A percentile compares a stretch with the other conserved stretches of the same genome.
Conservation (phyloP, 2,888 invertebrate species). For the Ceratothoa steindachneri region DNA sequence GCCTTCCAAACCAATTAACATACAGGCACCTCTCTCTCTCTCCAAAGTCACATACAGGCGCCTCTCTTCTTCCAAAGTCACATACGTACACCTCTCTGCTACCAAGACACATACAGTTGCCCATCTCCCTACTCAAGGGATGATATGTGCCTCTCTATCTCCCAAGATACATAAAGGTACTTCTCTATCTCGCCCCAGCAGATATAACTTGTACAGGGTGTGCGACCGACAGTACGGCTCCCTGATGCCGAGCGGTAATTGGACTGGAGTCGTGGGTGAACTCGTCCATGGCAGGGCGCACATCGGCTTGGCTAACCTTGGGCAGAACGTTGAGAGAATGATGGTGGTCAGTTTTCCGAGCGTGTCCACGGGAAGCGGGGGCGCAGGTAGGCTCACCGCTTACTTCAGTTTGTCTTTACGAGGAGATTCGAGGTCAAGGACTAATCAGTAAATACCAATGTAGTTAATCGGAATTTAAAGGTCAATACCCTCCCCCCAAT, state of each 20-base stretch:
- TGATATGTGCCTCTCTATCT: no score
- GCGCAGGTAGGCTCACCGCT: conserved; percentile 24
- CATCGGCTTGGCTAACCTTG: conserved; percentile 37
- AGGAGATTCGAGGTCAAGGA: background rate
- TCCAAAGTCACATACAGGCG: no score
- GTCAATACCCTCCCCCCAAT: no score
- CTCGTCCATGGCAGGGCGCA: conserved; percentile 32
- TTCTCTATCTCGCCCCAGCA: no score
- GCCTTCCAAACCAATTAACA: no score
- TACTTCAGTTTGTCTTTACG: no score
- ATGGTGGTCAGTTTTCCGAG: conserved; percentile 28
- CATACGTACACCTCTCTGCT: no score
- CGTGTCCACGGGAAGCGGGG: conserved; percentile 36
- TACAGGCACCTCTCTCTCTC: no score
- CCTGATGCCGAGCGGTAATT: conserved; percentile 11
- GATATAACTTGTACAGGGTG: conserved; percentile 33
- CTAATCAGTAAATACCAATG: background rate
- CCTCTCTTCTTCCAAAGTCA: no score
- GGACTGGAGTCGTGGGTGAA: conserved; percentile 41
- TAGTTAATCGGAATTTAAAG: background rate
- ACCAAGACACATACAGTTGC: no score
- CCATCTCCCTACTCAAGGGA: no score
- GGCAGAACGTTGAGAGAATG: conserved; percentile 23
- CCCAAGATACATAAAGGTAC: no score
- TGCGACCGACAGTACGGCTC: conserved; percentile 35